Evolutionary conservation across 2,797 vertebrate genomes (phyloP).

Genomic region (Gobio occitaniae): DNA sequence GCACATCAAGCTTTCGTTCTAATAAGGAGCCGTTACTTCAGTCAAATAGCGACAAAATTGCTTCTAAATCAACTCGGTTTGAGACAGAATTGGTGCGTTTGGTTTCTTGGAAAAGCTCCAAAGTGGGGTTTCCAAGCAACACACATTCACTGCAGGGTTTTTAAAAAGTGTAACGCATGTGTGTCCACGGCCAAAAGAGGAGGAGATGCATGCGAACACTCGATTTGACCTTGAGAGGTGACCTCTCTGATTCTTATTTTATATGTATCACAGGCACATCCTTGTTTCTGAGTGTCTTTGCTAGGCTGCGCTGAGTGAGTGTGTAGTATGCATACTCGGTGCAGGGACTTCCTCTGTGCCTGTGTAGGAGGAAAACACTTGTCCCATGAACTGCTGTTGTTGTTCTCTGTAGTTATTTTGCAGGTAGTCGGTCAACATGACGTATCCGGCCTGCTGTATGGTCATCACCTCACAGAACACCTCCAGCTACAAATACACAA

Average conservation of each 20-base stretch:
- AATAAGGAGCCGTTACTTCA: not conserved
- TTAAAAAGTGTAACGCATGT: constrained; percentile 54
- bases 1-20: not conserved
- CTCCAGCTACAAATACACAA: constrained; percentile 77
- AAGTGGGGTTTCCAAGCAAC: constrained; percentile 69
- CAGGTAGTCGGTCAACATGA: constrained; percentile 96
- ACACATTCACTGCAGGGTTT: constrained; percentile 55
- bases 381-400: constrained; percentile 90
- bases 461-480: constrained; percentile 96
- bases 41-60: not conserved
- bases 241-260: not conserved
- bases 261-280: not conserved
- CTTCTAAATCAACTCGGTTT: constrained; percentile 65
- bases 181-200: constrained; percentile 14
- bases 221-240: constrained; percentile 50
- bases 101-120: constrained; percentile 59
- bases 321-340: constrained; percentile 80
- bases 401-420: constrained; percentile 95
- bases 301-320: not conserved
- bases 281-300: not conserved
- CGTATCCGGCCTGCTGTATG: constrained; percentile 95
- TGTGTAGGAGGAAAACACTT: constrained; percentile 94
- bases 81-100: constrained; percentile 60
- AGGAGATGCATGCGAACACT: constrained; percentile 56
- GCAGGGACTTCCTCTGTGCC: constrained; percentile 92